Conservation (phyloP, 92 coral and sea anemone genomes). For the Bergia puertoricense region DNA sequence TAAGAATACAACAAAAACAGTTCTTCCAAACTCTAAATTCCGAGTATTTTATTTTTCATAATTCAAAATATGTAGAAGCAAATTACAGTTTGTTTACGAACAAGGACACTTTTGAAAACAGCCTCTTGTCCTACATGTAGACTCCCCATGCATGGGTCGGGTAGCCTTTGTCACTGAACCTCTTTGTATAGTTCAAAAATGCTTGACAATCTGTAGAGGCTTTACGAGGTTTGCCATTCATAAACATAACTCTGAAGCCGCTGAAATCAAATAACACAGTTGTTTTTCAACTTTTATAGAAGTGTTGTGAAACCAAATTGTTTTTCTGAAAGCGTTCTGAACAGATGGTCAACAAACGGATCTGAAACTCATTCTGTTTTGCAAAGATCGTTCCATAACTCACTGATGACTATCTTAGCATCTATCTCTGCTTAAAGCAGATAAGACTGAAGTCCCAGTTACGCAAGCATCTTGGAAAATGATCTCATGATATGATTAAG, state of each 20-base stretch:
- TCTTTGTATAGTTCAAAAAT: neutral
- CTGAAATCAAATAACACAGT: neutral
- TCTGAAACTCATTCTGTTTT: neutral
- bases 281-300: neutral
- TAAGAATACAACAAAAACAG: neutral
- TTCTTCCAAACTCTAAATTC: neutral
- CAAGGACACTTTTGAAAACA: neutral
- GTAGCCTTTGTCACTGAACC: neutral
- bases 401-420: slow-evolving; percentile 3
- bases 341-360: slow-evolving; percentile 21
- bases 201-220: neutral
- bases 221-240: neutral
- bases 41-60: neutral
- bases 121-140: neutral
- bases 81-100: neutral
- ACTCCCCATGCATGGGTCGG: neutral
- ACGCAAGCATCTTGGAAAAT: neutral
- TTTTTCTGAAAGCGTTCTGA: neutral
- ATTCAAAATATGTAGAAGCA: no score
- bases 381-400: neutral
- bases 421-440: slow-evolving; percentile 20
- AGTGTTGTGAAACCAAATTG: no score
- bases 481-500: neutral
- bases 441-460: neutral
- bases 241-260: neutral